phyloP scores from a whole-genome alignment of 1,140 invertebrate species.

The Atta texana region DNA sequence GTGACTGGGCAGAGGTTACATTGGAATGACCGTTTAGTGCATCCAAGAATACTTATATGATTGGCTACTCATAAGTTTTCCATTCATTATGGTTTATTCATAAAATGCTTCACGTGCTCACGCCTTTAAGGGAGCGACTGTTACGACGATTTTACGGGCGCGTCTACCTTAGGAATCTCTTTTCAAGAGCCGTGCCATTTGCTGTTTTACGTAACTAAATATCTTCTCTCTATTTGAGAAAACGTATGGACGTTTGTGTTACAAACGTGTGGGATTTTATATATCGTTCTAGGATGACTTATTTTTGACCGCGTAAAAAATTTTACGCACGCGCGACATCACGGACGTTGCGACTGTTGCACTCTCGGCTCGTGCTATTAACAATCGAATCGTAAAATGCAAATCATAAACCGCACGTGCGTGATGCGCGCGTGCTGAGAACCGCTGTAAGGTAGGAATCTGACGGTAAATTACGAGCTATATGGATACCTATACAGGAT shows the following conservation, averaged over 20 bases:
- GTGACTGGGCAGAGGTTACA: constrained; percentile 21
- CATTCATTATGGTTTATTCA: constrained; percentile 75
- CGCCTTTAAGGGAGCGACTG: constrained; percentile 11
- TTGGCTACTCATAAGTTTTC: constrained; percentile 25
- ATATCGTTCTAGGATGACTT: neutral
- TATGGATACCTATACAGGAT: constrained; percentile 64
- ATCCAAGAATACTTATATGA: constrained; percentile 20
- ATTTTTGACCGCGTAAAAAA: neutral
- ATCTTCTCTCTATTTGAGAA: neutral
- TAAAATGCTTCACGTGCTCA: constrained; percentile 54
- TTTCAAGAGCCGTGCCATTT: constrained; percentile 29
- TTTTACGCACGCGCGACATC: neutral
- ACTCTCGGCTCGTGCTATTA: neutral
- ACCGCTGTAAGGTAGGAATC: constrained; percentile 61
- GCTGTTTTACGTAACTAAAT: constrained; percentile 29
- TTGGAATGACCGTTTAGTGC: constrained; percentile 43
- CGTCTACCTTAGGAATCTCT: constrained; percentile 44
- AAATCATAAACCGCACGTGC: neutral
- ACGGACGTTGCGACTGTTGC: neutral
- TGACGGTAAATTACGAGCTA: constrained; percentile 74
- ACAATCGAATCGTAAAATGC: constrained; percentile 26
- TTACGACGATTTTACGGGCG: constrained; percentile 56
- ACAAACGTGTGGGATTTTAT: neutral
- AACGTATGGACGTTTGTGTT: neutral
- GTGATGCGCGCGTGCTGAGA: constrained; percentile 52